Evolutionary conservation across 2,888 invertebrate species (phyloP), one percentile per base, ranked within the genome.

Genomic region (Drosophila rellima): DNA sequence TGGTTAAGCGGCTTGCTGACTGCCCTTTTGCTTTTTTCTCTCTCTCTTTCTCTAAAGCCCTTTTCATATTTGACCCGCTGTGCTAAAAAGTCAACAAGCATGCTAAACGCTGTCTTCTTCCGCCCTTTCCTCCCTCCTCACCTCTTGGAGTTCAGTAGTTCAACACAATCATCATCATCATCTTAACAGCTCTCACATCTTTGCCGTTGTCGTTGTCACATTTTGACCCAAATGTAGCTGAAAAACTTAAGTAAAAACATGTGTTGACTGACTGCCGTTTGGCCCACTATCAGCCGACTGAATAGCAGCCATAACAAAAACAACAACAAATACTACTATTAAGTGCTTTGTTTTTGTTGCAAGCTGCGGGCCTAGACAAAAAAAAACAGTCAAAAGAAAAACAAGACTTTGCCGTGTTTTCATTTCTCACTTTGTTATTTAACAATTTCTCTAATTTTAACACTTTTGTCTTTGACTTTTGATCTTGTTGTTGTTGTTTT

Each of bases 221-320:
- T 70, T 88, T 54, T 88, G 86, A 83, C 83, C 88, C 83, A 88
- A 67, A 82, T 88, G 82, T 66, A 37, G 60, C 57, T 42, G 55
- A 55, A 55, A 72, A 84, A 87, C 83, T 88, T 80, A 74, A 88
- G 88, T 82, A 80, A 71, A 79, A 77, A 79, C 82, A 88, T 82
- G 69, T 82, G 82, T 71, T 70, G 78, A 64, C 77, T 70, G 78
- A 66, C 77, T 73, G 72, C 69, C 69, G 62, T 61, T 64, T 63
- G 70, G 37, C 65, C 70, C 64, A 47, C 26, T 42, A 48, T 4
- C 23, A 37, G 26, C 2, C 54, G 63, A 37, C 35, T 42, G 54
- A 52, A 54, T 39, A 45, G 42, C 65, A 52, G 55, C 59, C 57
- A 45, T 48, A 70, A 62, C 39, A 62, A n/a, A n/a, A n/a, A 40